Evolutionary conservation across 2,888 invertebrate genomes (phyloP).

Genomic region (Acronicta leporina): DNA sequence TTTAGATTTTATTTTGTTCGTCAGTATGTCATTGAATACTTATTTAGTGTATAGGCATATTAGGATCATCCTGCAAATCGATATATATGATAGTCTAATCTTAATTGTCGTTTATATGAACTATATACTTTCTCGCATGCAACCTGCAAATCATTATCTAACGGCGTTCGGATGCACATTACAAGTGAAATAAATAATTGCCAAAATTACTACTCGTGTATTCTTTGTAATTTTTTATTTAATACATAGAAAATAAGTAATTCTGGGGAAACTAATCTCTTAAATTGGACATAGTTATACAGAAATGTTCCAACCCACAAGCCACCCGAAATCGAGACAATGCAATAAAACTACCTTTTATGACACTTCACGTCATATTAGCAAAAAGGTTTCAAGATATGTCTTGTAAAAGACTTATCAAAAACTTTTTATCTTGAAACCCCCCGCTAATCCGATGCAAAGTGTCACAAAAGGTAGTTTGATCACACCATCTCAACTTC

Average conservation of each 20-base stretch:
- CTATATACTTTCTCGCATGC: conserved; percentile 30
- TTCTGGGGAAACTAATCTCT: background rate
- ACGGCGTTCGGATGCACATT: conserved; percentile 44
- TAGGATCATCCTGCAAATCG: conserved; percentile 9
- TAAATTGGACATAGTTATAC: too few relatives aligned
- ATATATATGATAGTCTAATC: conserved; percentile 13
- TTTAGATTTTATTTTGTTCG: conserved; percentile 20
- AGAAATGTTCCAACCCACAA: too few relatives aligned
- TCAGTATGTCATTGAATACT: conserved; percentile 49
- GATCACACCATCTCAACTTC: too few relatives aligned
- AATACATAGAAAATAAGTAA: background rate
- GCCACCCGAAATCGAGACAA: too few relatives aligned
- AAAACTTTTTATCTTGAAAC: too few relatives aligned
- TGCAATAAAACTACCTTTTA: too few relatives aligned
- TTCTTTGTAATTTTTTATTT: background rate
- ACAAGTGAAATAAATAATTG: conserved; percentile 18
- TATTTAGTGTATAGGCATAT: conserved; percentile 50
- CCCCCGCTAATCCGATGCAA: too few relatives aligned
- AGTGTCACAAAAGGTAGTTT: too few relatives aligned
- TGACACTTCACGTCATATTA: too few relatives aligned
- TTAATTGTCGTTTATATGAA: conserved; percentile 12
- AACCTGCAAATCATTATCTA: conserved; percentile 37
- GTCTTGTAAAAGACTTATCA: too few relatives aligned
- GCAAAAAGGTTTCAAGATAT: too few relatives aligned
- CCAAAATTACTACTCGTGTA: conserved; percentile 29